These are phyloP conservation scores for Sepioteuthis lessoniana DNA, from an alignment of 2,888 invertebrate species.

Conservation along the genomic window DNA sequence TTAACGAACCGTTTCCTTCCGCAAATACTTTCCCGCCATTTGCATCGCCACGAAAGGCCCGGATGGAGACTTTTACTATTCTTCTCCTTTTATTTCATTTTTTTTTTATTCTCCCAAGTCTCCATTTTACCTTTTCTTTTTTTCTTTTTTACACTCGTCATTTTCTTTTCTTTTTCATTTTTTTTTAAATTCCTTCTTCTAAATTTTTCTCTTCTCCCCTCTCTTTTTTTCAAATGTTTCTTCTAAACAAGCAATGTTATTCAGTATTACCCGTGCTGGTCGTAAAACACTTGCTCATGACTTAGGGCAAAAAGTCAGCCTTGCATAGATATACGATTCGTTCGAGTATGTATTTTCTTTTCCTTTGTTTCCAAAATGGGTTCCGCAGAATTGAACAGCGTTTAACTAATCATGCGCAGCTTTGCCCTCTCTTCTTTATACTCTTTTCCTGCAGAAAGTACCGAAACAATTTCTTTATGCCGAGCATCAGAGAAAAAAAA, in stretches of 20 bases:
- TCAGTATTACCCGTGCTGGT: too few relatives aligned
- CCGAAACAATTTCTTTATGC: too few relatives aligned
- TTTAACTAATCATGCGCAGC: too few relatives aligned
- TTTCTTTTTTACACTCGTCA: background rate
- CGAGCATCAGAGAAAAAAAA: too few relatives aligned
- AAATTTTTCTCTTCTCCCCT: background rate
- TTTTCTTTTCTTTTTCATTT: background rate
- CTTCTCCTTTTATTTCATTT: background rate
- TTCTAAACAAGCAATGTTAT: too few relatives aligned
- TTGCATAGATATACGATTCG: background rate
- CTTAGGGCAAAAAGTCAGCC: too few relatives aligned
- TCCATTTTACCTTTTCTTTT: background rate
- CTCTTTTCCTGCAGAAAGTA: too few relatives aligned
- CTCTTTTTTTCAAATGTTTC: too few relatives aligned
- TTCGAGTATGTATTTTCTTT: background rate
- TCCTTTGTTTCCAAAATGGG: too few relatives aligned
- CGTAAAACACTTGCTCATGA: too few relatives aligned
- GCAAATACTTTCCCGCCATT: slow-evolving; percentile 25
- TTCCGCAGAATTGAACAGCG: too few relatives aligned
- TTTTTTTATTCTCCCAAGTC: background rate
- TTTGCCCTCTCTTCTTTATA: too few relatives aligned
- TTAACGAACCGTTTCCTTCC: slow-evolving; percentile 33
- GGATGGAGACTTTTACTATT: background rate
- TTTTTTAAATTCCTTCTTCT: background rate
- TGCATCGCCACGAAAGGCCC: background rate